Percentiles rank a stretch among this genome's conserved stretches.
Conservation (phyloP, 92 coral and sea anemone species). For the Porites evermanni region DNA sequence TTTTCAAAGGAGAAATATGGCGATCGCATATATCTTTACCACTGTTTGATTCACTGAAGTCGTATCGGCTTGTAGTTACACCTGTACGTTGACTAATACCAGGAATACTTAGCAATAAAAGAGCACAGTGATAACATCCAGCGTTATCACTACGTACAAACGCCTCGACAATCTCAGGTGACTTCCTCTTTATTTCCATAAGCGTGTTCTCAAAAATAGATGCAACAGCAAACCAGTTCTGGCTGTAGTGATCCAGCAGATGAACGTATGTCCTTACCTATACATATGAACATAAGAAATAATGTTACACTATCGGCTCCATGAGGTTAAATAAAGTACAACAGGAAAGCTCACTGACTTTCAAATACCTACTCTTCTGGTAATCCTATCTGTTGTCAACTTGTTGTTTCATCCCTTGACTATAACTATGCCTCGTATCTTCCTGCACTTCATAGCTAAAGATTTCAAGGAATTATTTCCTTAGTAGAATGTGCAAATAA, state of each 20-base stretch:
- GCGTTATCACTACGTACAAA: conserved; percentile 24
- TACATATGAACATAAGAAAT: too few species aligned
- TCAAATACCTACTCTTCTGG: too few species aligned
- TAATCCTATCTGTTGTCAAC: too few species aligned
- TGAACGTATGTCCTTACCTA: conserved; percentile 39
- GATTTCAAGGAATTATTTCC: neutral
- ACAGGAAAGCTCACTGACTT: too few species aligned
- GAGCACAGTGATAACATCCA: conserved; percentile 44
- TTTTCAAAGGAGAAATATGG: conserved; percentile 36
- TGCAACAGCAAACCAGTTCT: neutral
- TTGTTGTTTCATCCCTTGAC: too few species aligned
- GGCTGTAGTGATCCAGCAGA: neutral
- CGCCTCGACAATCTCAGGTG: conserved; percentile 9
- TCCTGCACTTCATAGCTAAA: too few species aligned
- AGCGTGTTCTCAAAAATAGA: too few species aligned
- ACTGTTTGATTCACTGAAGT: conserved; percentile 29
- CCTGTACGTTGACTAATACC: conserved; percentile 33
- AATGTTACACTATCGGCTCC: neutral
- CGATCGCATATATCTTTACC: conserved; percentile 35
- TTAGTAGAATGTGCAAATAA: neutral
- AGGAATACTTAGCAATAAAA: conserved; percentile 18
- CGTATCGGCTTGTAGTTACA: neutral
- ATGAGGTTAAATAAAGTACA: too few species aligned
- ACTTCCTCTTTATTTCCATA: conserved; percentile 3
- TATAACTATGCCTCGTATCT: too few species aligned